Evolutionary conservation across 2,888 invertebrate genomes (phyloP), one percentile per base, ranked within the genome.

Genomic region (Stenotaenia linearis): DNA sequence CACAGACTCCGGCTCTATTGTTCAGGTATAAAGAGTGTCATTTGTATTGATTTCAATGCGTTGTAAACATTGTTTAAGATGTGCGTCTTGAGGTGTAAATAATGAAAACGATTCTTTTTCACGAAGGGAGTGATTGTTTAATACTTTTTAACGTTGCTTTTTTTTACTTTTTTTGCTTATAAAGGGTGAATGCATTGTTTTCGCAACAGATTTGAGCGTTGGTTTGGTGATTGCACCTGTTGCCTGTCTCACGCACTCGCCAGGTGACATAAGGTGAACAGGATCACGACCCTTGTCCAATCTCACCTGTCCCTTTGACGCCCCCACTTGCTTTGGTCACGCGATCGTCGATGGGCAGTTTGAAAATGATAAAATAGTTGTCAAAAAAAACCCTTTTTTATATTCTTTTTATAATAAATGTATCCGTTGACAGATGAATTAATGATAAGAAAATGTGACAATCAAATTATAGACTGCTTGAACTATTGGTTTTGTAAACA

Each of bases 21-120:
- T 69, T 69, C 69, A 69, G 69, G 69, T 69, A 69, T 69, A 69
- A 69, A 69, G 69, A 69, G 69, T 69, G 69, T 69, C 69, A 69
- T 69, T 69, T 69, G 69, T 69, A 69, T 69, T 69, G 69, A 69
- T 69, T 69, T 69, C 69, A 69, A 69, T 69, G 69, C 69, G 69
- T 69, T 69, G 69, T 69, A 69, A 69, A 69, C 69, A 69, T 69
- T 69, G 69, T 69, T 69, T 69, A 69, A 69, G 69, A 69, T 69
- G 69, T 69, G 69, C 69, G 69, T 69, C 69, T 69, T 69, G 69
- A 69, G 12, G 69, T 69, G 69, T 69, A 69, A 69, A 69, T 69
- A 28, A 69, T 69, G 25, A 69, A 69, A 69, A 69, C 25, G 25
- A 9, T 69, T 1, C 12, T 69, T 28, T 10, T n/a, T 69, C 15